Conservation (phyloP, 2,797 vertebrate genomes). For the Hybognathus amarus region DNA sequence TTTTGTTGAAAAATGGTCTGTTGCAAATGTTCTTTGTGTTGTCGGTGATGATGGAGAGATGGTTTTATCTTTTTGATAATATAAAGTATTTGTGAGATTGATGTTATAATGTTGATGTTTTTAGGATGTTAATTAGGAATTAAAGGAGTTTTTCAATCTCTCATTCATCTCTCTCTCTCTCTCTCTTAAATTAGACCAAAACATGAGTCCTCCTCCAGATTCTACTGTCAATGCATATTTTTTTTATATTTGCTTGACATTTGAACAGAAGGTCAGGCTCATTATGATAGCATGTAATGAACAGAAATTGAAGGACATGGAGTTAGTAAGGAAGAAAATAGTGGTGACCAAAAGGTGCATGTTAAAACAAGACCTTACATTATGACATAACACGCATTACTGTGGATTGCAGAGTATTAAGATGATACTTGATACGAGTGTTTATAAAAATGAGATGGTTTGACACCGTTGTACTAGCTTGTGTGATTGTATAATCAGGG, state of each 20-base stretch:
- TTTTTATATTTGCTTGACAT: slow-evolving; percentile 53
- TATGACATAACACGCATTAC: background rate
- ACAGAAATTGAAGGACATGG: slow-evolving; percentile 25
- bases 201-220: slow-evolving; percentile 30
- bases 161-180: too few species aligned
- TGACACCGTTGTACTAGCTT: background rate
- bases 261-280: slow-evolving; percentile 45
- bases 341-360: background rate
- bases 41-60: too few species aligned
- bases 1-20: too few species aligned
- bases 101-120: too few species aligned
- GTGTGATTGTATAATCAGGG: background rate
- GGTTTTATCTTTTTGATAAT: too few species aligned
- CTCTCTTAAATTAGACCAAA: slow-evolving; percentile 19
- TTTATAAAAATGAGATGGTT: background rate
- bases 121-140: too few species aligned
- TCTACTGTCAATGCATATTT: slow-evolving; percentile 34
- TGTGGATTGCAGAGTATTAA: background rate
- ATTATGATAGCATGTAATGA: slow-evolving; percentile 34
- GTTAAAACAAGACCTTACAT: slow-evolving; percentile 1
- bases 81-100: too few species aligned
- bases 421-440: background rate
- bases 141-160: too few species aligned
- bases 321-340: slow-evolving; percentile 9
- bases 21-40: too few species aligned